phyloP scores from a whole-genome alignment of 1,140 invertebrate genomes.

The Philopotamus ludificatus region DNA sequence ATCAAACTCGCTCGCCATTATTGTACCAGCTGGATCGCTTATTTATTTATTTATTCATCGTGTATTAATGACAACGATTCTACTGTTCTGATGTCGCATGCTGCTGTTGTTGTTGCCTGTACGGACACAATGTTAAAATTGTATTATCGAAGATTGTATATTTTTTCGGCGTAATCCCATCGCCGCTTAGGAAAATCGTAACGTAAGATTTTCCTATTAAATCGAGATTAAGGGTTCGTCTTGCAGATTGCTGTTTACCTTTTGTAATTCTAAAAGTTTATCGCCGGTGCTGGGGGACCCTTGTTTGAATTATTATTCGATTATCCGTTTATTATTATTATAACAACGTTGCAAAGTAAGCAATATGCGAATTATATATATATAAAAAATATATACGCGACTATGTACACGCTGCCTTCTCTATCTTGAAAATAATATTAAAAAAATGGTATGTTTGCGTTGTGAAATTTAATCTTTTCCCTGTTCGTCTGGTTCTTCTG shows the following conservation, averaged over 20 bases:
- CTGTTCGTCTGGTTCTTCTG: constrained; percentile 14
- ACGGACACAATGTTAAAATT: neutral
- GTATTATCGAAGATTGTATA: neutral
- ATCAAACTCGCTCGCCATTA: constrained; percentile 9
- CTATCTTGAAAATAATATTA: too few relatives aligned
- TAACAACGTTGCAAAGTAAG: too few relatives aligned
- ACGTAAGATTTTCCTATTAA: constrained; percentile 24
- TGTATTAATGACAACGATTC: constrained; percentile 7
- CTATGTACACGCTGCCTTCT: too few relatives aligned
- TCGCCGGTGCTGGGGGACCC: too few relatives aligned
- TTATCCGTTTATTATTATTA: too few relatives aligned
- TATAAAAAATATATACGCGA: too few relatives aligned
- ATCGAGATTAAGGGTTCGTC: constrained; percentile 23
- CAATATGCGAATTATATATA: too few relatives aligned
- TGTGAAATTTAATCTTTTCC: constrained; percentile 20
- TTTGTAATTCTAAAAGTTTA: constrained; percentile 16
- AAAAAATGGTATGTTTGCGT: too few relatives aligned
- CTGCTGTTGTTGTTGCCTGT: neutral
- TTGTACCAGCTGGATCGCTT: neutral
- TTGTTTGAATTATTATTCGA: too few relatives aligned
- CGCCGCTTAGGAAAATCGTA: constrained; percentile 1
- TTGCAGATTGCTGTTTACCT: constrained; percentile 19
- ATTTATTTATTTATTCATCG: neutral
- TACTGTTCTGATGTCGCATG: neutral
- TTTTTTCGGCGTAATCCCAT: neutral